phyloP scores from a whole-genome alignment of 2,797 vertebrate genomes.

The Loris lydekkerianus region DNA sequence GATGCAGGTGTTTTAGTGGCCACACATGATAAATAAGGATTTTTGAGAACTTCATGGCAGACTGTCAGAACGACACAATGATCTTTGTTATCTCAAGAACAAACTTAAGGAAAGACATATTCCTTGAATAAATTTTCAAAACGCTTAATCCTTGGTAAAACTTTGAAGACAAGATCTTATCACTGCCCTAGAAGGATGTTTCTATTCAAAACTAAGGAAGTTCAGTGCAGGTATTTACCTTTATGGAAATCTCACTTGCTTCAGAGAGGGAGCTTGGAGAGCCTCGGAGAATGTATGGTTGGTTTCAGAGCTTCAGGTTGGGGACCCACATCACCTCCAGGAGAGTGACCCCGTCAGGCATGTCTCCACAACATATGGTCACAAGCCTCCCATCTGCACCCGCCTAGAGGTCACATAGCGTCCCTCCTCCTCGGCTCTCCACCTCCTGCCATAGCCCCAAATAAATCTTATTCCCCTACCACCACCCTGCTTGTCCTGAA shows the following conservation, averaged over 20 bases:
- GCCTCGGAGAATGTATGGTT: not conserved
- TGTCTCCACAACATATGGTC: not conserved
- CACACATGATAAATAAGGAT: not conserved
- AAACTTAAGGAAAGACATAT: not conserved
- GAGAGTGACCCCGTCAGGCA: not conserved
- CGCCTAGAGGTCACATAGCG: not conserved
- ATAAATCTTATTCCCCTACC: not conserved
- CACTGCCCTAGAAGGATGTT: not conserved
- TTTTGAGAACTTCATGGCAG: not conserved
- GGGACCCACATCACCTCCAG: not conserved
- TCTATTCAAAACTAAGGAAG: not conserved
- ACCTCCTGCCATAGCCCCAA: not conserved
- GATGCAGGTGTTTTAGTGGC: not conserved
- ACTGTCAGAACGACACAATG: not conserved
- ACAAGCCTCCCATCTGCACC: not conserved
- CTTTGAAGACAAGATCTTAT: not conserved
- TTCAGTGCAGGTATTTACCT: not conserved
- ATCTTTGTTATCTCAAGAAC: not conserved
- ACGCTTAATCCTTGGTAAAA: not conserved
- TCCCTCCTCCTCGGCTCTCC: not conserved
- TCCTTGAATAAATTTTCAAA: constrained; percentile 1
- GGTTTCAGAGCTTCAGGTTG: not conserved
- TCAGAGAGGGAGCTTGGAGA: not conserved
- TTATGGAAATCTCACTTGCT: not conserved
- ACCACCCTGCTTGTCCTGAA: not conserved